Conservation (phyloP, 2,113 vertebrate genomes). For the Cathartes aura region DNA sequence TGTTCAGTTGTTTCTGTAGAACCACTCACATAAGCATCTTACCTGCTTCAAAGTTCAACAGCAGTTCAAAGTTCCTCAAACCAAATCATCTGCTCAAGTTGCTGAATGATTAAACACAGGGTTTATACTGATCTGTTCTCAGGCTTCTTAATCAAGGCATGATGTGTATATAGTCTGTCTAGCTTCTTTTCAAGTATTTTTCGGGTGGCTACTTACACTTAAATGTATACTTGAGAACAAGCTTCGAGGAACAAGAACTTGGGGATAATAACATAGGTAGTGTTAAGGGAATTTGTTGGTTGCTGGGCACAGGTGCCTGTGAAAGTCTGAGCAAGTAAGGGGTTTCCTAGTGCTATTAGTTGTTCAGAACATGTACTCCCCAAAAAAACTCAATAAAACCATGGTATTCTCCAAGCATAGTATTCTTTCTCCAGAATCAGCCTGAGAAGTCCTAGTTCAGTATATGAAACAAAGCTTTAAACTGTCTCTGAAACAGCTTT, state of each 20-base stretch:
- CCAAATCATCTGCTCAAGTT: not conserved
- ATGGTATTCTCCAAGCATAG: not conserved
- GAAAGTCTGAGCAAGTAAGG: not conserved
- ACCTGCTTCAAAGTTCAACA: constrained; percentile 44
- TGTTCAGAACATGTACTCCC: not conserved
- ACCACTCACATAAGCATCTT: not conserved
- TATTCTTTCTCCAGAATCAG: not conserved
- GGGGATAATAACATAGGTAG: not conserved
- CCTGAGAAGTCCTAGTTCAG: not conserved
- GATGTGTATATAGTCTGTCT: not conserved
- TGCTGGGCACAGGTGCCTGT: not conserved
- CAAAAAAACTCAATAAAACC: not conserved
- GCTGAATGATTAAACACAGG: constrained; percentile 48
- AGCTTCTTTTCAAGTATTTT: not conserved
- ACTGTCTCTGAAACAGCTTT: not conserved
- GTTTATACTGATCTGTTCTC: not conserved
- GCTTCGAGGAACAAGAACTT: not conserved
- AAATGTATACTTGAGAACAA: not conserved
- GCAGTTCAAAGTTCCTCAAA: constrained; percentile 45
- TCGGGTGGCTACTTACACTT: not conserved
- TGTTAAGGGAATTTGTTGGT: not conserved
- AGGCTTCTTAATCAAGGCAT: not conserved
- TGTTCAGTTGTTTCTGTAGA: not conserved
- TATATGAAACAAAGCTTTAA: not conserved
- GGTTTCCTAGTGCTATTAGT: not conserved